Percentiles rank a stretch among this genome's conserved stretches.
phyloP scores from a whole-genome alignment of 1,140 invertebrate species.

The Hyposmocoma kahamanoa region DNA sequence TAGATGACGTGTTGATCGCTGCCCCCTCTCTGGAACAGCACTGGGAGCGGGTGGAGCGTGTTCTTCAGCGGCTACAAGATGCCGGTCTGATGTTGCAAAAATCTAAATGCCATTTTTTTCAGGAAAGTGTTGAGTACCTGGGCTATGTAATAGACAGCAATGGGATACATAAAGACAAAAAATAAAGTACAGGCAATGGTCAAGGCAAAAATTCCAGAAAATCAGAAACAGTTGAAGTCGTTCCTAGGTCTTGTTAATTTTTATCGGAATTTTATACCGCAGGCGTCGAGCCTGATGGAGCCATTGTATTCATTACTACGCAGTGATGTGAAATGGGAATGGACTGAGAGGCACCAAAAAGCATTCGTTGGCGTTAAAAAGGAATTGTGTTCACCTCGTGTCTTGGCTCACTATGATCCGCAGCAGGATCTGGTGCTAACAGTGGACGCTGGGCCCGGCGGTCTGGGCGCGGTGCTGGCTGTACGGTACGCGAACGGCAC shows the following conservation, averaged over 20 bases:
- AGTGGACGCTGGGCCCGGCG: not conserved
- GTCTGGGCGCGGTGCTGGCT: not conserved
- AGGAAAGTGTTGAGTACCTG: not conserved
- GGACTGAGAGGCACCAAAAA: not conserved
- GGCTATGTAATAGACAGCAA: not conserved
- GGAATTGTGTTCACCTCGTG: not conserved
- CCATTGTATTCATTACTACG: slow-evolving; percentile 1
- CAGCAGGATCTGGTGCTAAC: not conserved
- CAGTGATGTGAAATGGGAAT: not conserved
- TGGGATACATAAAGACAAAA: not conserved
- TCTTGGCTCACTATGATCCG: slow-evolving; percentile 1
- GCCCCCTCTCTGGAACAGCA: not conserved
- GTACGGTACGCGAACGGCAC: not conserved
- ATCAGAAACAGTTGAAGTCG: not conserved
- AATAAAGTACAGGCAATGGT: not conserved
- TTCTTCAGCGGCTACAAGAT: not conserved
- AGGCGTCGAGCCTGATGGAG: not conserved
- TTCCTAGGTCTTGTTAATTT: slow-evolving; percentile 6
- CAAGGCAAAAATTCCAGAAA: too few relatives aligned
- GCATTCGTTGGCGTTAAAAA: slow-evolving; percentile 2
- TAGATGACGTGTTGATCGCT: not conserved
- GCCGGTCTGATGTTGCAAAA: not conserved
- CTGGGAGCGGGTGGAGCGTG: not conserved
- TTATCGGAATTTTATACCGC: slow-evolving; percentile 7
- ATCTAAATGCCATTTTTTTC: not conserved